These are phyloP conservation scores for Lonchura striata DNA, from an alignment of 2,113 vertebrate species.

Conservation along the genomic window DNA sequence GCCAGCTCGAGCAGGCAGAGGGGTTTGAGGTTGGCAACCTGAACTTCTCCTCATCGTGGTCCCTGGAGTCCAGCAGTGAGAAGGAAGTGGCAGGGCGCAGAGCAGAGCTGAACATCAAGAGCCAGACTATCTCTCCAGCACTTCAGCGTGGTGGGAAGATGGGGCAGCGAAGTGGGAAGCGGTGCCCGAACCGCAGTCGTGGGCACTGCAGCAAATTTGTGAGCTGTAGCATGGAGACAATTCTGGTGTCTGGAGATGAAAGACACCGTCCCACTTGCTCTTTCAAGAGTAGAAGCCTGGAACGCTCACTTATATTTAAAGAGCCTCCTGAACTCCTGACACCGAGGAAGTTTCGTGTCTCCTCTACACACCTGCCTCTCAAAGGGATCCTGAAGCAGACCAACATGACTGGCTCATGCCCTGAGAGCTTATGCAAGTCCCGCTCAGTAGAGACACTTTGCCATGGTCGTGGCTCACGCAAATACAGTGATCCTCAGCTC, in stretches of 20 bases:
- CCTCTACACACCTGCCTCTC: slow-evolving; percentile 51
- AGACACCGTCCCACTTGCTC: slow-evolving; percentile 27
- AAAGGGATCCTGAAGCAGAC: slow-evolving; percentile 84
- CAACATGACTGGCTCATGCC: neutral
- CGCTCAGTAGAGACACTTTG: slow-evolving; percentile 72
- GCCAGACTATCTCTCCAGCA: neutral
- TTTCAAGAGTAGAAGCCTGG: slow-evolving; percentile 69
- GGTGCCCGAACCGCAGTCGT: neutral
- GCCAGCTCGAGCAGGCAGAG: slow-evolving; percentile 52
- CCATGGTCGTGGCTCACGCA: neutral
- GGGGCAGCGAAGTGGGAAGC: slow-evolving; percentile 39
- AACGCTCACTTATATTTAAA: slow-evolving; percentile 76
- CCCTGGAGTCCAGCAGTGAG: slow-evolving; percentile 73
- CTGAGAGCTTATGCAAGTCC: slow-evolving; percentile 72
- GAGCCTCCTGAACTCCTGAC: slow-evolving; percentile 74
- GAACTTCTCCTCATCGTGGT: slow-evolving; percentile 62
- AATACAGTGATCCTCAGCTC: slow-evolving; percentile 36
- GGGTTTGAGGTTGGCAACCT: slow-evolving; percentile 55
- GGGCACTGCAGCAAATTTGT: slow-evolving; percentile 42
- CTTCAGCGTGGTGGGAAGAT: slow-evolving; percentile 18
- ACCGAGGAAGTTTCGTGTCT: slow-evolving; percentile 43
- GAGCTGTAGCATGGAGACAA: slow-evolving; percentile 68
- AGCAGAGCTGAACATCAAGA: slow-evolving; percentile 34
- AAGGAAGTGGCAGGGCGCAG: slow-evolving; percentile 61
- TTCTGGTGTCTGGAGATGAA: slow-evolving; percentile 50